Evolutionary conservation across 2,797 vertebrate species (phyloP).

Genomic region (Thunnus albacares): DNA sequence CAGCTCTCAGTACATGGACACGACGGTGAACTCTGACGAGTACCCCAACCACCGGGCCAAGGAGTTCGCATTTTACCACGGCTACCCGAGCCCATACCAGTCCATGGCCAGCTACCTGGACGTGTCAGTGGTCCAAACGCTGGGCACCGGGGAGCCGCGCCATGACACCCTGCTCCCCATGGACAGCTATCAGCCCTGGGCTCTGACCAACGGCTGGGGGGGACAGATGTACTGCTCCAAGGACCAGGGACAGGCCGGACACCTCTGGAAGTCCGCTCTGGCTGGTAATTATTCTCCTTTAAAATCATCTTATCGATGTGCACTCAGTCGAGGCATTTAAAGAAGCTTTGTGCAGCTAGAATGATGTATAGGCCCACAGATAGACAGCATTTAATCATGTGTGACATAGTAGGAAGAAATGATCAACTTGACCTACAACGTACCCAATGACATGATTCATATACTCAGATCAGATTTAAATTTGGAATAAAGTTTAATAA

Average conservation of each 20-base stretch:
- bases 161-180: conserved; percentile 92
- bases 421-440: background rate
- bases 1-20: conserved; percentile 91
- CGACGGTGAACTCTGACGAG: conserved; percentile 87
- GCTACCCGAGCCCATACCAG: conserved; percentile 92
- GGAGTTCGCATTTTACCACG: conserved; percentile 95
- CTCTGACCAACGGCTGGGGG: conserved; percentile 91
- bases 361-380: background rate
- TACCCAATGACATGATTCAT: background rate
- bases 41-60: conserved; percentile 91
- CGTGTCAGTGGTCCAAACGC: conserved; percentile 92
- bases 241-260: conserved; percentile 90
- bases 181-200: conserved; percentile 95
- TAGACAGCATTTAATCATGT: background rate
- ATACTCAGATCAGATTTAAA: background rate
- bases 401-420: background rate
- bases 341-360: background rate
- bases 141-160: conserved; percentile 89
- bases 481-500: background rate
- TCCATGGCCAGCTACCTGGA: conserved; percentile 94
- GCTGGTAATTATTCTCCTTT: conserved; percentile 85
- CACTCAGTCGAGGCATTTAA: background rate
- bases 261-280: conserved; percentile 93
- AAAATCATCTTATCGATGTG: background rate
- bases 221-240: conserved; percentile 95